These are phyloP conservation scores for Xylota sylvarum DNA, from an alignment of 2,888 invertebrate species.

Conservation along the genomic window DNA sequence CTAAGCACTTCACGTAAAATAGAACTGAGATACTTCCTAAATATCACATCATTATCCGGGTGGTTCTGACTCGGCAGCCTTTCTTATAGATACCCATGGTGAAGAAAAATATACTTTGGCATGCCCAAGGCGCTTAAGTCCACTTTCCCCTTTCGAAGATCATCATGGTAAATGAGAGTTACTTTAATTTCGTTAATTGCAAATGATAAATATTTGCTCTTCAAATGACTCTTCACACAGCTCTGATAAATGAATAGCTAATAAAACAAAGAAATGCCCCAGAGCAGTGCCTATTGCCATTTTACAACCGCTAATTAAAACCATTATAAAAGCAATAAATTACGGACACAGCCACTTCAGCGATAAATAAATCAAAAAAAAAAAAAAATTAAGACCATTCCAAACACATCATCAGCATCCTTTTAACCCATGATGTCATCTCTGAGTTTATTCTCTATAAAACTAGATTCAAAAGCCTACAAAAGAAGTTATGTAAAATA, in stretches of 20 bases:
- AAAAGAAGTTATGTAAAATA: conserved; percentile 53
- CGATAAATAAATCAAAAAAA: neutral
- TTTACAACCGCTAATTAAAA: conserved; percentile 14
- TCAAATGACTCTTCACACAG: neutral
- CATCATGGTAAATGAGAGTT: too few relatives aligned
- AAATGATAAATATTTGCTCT: too few relatives aligned
- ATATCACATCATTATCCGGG: too few relatives aligned
- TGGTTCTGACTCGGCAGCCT: too few relatives aligned
- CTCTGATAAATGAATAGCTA: neutral
- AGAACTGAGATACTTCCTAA: too few relatives aligned
- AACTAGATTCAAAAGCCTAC: conserved; percentile 13
- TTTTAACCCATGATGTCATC: conserved; percentile 29
- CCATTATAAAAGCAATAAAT: conserved; percentile 2
- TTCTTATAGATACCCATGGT: too few relatives aligned
- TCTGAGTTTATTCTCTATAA: neutral
- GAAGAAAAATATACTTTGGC: too few relatives aligned
- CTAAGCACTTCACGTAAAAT: too few relatives aligned
- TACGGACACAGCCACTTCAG: neutral
- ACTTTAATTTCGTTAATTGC: too few relatives aligned
- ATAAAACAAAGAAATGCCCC: neutral
- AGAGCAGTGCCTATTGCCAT: neutral
- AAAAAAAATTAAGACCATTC: neutral
- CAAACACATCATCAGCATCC: conserved; percentile 12
- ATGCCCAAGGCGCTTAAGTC: too few relatives aligned
- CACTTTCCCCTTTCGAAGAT: too few relatives aligned